Evolutionary conservation across 2,888 invertebrate species (phyloP), one percentile per base, ranked within the genome.

Genomic region (Rhopalosiphum nymphaeae): DNA sequence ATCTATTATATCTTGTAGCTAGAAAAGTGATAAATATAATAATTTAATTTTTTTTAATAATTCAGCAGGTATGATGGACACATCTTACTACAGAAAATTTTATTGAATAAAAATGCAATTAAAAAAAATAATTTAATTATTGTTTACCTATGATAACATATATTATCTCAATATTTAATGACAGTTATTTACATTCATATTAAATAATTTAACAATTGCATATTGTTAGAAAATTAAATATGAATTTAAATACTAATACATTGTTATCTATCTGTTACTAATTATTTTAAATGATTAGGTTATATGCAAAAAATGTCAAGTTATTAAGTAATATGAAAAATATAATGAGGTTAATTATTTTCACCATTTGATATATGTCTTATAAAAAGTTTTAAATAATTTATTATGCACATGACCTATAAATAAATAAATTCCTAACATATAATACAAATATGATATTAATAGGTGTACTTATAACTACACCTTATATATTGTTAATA

Each of bases 1-100:
- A 91, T 57, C 29, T 53, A 91, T n/a, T 57, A 86, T 29, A 44
- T 90, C 90, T 90, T 90, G 61, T 61, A 16, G 91, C 85, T 91
- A 86, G 57, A 91, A 91, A 91, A 85, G 86, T 9, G 56, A 91
- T 57, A 86, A 86, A 91, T 44, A 86, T n/a, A 61, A 44, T 78
- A 21, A 36, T 78, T 78, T 78, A 85, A 29, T 11, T 11, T 36
- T n/a, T n/a, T n/a, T 89, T 56, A 56, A 91, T 26, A 36, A 78
- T 78, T 36, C 9, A 36, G 0, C 36, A 78, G 9, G 9, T 78
- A 36, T 78, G 36, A 42, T 78, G 26, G 7, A 78, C 78, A 36
- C 36, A 7, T 78, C 49, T 84, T 84, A 53, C 42, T 42, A 91
- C 10, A 67, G 4, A n/a, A 90, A n/a, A 90, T 46, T 67, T 89